Conservation (phyloP, 1,140 invertebrate genomes). For the Drosophila serrata region DNA sequence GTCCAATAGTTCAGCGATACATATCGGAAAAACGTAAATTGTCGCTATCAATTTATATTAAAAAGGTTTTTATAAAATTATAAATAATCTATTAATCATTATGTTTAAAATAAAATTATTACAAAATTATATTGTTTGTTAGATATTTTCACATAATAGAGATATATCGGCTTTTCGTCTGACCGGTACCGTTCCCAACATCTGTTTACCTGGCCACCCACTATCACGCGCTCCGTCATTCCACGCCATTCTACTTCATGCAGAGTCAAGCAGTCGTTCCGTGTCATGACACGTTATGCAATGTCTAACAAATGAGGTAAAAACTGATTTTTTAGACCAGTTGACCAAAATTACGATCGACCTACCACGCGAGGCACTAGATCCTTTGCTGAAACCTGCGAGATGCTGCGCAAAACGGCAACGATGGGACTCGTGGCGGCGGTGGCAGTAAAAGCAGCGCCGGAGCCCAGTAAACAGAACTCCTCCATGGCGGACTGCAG, state of each 20-base stretch:
- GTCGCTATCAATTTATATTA: not conserved
- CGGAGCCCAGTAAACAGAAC: conserved; percentile 7
- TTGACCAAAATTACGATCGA: conserved; percentile 49
- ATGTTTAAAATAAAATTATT: not conserved
- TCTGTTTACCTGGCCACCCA: conserved; percentile 30
- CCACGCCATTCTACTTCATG: conserved; percentile 5
- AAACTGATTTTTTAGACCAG: conserved; percentile 41
- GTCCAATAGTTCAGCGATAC: not conserved
- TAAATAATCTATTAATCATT: not conserved
- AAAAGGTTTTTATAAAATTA: not conserved
- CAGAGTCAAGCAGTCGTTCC: conserved; percentile 46
- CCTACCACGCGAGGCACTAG: conserved; percentile 14
- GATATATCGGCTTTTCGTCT: not conserved
- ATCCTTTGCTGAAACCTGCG: conserved; percentile 6
- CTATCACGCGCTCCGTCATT: not conserved
- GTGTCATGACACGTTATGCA: conserved; percentile 66
- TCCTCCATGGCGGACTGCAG: conserved; percentile 4
- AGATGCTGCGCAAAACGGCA: conserved; percentile 72
- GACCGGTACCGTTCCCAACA: not conserved
- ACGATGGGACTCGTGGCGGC: conserved; percentile 62
- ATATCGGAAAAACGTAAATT: not conserved
- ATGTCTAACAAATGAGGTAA: conserved; percentile 62
- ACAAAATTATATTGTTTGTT: no score
- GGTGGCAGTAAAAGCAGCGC: conserved; percentile 46
- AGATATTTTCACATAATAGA: no score